Base-by-base conservation (phyloP, 2,113 vertebrate species). In the Prionailurus bengalensis region DNA sequence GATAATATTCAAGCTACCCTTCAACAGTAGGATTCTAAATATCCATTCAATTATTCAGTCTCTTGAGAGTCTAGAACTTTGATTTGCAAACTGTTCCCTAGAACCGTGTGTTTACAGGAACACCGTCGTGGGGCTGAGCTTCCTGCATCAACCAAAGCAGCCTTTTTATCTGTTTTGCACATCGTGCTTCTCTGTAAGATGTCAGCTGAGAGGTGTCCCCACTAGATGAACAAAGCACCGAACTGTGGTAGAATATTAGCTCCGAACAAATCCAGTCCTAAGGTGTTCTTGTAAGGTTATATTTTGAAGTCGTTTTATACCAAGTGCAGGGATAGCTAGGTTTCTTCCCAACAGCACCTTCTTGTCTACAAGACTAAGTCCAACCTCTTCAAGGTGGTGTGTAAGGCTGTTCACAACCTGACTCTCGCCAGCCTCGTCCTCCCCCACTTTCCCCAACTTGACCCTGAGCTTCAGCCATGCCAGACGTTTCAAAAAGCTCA, bases 251-350 rank as follows among this genome's bases (percentile, higher is more conserved):
- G 76, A 70, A 55, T 42, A 33, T 58, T 90, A 21, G 8, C 17
- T 31, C 42, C 36, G 29, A 66, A 45, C 27, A 65, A 90, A 84
- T 81, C 45, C 29, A 78, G 10, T 42, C 16, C 3, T 15, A 27
- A 63, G 45, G 1, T 7, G 51, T 80, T 80, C 53, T 83, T 86
- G 12, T 61, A 55, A 58, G 31, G 25, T 92, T 92, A 71, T 29
- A 85, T 61, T 96, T 82, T 68, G 66, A 93, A 82, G 39, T 74
- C 14, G 45, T 71, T 91, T 80, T 58, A 25, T 63, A 87, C 21
- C 21, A 58, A 58, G 4, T 42, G 6, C 51, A 71, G 31, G 83
- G 8, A 70, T 36, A 73, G 5, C 12, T 25, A 51, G 7, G 5
- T 89, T 96, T 93, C 82, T 91, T 92, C 53, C 58, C 12, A 53